Percentiles rank a stretch among this genome's conserved stretches.
Evolutionary conservation across 2,797 vertebrate genomes (phyloP).

Genomic region (Pangasius djambal): DNA sequence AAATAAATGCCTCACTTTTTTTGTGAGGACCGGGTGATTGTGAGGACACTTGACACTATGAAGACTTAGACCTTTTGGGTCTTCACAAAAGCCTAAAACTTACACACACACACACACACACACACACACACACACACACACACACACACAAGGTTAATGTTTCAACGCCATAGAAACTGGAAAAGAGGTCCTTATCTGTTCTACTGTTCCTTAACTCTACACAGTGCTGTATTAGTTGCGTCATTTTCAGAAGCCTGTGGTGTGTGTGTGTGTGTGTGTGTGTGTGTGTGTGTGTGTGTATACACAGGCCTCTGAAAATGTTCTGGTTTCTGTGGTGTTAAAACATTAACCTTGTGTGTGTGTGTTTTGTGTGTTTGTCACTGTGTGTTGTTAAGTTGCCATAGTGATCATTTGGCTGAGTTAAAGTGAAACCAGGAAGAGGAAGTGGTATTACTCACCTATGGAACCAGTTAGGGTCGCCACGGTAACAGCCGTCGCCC

Average conservation of each 20-base stretch:
- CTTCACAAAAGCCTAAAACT: neutral
- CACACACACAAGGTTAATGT: neutral
- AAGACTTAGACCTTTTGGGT: neutral
- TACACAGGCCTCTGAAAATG: too few relatives aligned
- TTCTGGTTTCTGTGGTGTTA: conserved; percentile 39
- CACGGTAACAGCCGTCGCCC: conserved; percentile 85
- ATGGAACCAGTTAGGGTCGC: conserved; percentile 93
- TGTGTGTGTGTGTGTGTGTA: neutral
- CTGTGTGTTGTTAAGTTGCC: conserved; percentile 46
- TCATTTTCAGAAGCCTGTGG: neutral
- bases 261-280: neutral
- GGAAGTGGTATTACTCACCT: conserved; percentile 76
- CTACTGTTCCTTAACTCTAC: neutral
- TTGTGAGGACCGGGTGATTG: neutral
- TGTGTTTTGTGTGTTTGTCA: conserved; percentile 12
- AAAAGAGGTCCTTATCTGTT: neutral
- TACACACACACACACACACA: too few relatives aligned
- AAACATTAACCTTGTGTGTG: neutral
- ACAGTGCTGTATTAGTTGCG: neutral
- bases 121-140: neutral
- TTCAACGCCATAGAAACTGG: neutral
- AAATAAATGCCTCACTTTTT: neutral
- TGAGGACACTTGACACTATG: neutral
- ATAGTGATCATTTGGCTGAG: conserved; percentile 1
- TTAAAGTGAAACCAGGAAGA: conserved; percentile 27